Percentiles rank a stretch among this genome's conserved stretches.
These are phyloP conservation scores for Hemibagrus wyckioides DNA, from an alignment of 2,113 vertebrate genomes.

Conservation along the genomic window DNA sequence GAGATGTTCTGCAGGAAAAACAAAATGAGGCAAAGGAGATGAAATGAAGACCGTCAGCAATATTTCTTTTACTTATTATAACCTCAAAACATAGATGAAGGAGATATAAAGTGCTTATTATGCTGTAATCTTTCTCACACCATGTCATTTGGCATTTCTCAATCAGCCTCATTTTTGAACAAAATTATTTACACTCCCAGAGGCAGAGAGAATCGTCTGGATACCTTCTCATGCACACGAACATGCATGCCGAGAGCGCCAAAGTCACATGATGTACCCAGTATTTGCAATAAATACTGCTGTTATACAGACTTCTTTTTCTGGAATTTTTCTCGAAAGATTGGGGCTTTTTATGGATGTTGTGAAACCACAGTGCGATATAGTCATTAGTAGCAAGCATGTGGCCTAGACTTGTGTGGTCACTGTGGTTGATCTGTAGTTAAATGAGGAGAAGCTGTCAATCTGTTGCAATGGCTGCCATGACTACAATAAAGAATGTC, in stretches of 20 bases:
- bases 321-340: not conserved
- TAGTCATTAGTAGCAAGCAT: not conserved
- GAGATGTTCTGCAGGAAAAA: not conserved
- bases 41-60: not conserved
- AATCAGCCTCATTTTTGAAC: not conserved
- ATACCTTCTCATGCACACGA: not conserved
- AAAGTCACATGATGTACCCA: not conserved
- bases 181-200: not conserved
- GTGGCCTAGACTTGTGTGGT: not conserved
- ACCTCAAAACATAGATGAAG: not conserved
- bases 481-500: not conserved
- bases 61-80: constrained; percentile 10
- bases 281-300: not conserved
- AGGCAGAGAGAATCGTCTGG: not conserved
- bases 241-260: not conserved
- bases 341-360: not conserved
- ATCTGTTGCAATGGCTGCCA: not conserved
- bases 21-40: not conserved
- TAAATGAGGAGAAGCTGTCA: not conserved
- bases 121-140: not conserved
- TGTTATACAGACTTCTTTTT: not conserved
- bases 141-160: not conserved
- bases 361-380: not conserved
- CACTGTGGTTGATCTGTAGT: not conserved
- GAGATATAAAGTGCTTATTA: not conserved